phyloP scores from a whole-genome alignment of 2,113 vertebrate species.

The Vulpes ferrilata region DNA sequence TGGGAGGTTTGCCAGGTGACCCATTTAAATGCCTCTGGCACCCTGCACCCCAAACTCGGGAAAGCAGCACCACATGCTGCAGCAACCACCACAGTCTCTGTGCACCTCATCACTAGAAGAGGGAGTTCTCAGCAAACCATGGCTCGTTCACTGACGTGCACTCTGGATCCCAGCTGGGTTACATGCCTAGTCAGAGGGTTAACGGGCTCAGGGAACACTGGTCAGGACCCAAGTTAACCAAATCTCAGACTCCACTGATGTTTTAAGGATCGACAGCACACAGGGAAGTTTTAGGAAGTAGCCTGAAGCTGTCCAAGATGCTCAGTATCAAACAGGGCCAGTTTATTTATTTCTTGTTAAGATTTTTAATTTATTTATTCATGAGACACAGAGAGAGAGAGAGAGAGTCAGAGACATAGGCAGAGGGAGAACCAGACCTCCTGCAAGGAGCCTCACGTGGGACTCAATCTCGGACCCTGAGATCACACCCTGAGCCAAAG shows the following conservation, averaged over 20 bases:
- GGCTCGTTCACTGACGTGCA: neutral
- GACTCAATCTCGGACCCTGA: too few relatives aligned
- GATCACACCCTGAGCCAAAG: too few relatives aligned
- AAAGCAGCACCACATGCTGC: neutral
- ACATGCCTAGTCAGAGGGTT: neutral
- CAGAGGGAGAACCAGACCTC: too few relatives aligned
- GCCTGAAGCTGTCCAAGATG: neutral
- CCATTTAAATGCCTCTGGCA: neutral
- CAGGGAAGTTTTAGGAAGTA: neutral
- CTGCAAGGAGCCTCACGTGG: too few relatives aligned
- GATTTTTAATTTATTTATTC: too few relatives aligned
- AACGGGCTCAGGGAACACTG: neutral
- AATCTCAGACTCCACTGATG: neutral
- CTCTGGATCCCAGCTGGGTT: neutral
- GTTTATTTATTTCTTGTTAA: too few relatives aligned
- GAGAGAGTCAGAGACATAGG: too few relatives aligned
- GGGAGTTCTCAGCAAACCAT: neutral
- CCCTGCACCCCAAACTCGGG: too few relatives aligned
- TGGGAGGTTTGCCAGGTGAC: neutral
- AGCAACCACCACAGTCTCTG: neutral
- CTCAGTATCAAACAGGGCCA: neutral
- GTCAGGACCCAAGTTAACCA: neutral
- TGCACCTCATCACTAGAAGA: neutral
- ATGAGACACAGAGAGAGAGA: too few relatives aligned
- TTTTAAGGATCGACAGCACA: neutral